These are phyloP conservation scores for Cercopithecus hamlyni DNA, from an alignment of 2,797 vertebrate genomes.

Conservation along the genomic window DNA sequence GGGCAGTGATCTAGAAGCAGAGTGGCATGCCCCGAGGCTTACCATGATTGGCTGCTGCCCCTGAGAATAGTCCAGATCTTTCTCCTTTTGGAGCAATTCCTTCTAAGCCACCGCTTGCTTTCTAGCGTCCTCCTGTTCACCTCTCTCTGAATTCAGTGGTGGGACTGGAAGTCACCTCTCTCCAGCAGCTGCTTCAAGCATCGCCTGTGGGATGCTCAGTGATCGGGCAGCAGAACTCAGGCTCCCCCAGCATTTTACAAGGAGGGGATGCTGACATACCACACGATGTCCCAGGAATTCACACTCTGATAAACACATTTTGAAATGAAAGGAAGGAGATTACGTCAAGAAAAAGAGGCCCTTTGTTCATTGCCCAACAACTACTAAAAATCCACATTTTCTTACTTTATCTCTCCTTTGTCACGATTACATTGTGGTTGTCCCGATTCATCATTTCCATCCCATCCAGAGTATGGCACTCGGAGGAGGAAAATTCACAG, in stretches of 20 bases:
- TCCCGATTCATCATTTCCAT: not conserved
- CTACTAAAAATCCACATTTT: not conserved
- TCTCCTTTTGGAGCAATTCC: not conserved
- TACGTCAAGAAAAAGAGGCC: accelerated
- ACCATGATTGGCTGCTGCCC: accelerated
- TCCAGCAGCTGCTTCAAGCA: accelerated
- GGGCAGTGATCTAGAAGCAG: accelerated
- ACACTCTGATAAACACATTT: not conserved
- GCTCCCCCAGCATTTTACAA: not conserved
- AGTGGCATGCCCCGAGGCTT: accelerated
- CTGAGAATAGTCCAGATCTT: accelerated
- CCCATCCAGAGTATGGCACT: not conserved
- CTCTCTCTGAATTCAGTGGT: not conserved
- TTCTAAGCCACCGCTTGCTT: accelerated
- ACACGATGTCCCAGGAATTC: accelerated
- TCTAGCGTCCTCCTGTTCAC: accelerated
- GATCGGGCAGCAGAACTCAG: not conserved
- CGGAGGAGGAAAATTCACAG: not conserved
- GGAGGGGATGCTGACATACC: too few species aligned
- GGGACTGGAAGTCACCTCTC: accelerated
- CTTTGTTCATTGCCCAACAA: not conserved
- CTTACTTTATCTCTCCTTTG: not conserved
- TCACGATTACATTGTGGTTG: accelerated
- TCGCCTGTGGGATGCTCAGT: accelerated
- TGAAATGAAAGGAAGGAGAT: not conserved